Conservation (phyloP, 2,113 vertebrate species). For the Amblyopsis rosae region DNA sequence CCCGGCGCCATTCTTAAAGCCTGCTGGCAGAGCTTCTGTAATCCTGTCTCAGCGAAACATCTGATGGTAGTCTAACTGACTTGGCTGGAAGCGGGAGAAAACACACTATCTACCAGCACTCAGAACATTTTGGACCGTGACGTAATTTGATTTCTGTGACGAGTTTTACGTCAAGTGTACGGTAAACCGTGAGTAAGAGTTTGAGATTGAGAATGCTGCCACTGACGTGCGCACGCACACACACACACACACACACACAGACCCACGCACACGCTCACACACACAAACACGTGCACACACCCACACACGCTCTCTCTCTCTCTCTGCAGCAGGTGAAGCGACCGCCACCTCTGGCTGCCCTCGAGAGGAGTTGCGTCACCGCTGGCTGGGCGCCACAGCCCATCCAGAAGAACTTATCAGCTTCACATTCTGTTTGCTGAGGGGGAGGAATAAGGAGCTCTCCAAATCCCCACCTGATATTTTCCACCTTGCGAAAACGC, state of each 20-base stretch:
- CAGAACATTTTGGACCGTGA: too few relatives aligned
- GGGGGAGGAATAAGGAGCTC: conserved; percentile 30
- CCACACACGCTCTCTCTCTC: background rate
- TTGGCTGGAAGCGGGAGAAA: too few relatives aligned
- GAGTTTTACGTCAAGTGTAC: too few relatives aligned
- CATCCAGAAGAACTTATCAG: conserved; percentile 55
- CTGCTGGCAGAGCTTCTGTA: too few relatives aligned
- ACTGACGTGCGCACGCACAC: conserved; percentile 28
- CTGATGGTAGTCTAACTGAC: too few relatives aligned
- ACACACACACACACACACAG: conserved; percentile 12
- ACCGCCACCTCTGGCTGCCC: conserved; percentile 55
- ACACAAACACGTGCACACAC: background rate
- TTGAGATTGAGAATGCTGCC: background rate
- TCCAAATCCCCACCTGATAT: conserved; percentile 63
- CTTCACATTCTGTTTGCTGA: conserved; percentile 55
- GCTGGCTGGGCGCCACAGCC: conserved; percentile 47
- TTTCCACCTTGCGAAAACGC: conserved; percentile 60
- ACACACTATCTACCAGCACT: too few relatives aligned
- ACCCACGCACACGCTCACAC: conserved; percentile 1
- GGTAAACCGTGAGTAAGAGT: too few relatives aligned
- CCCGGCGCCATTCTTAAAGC: too few relatives aligned
- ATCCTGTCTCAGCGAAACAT: too few relatives aligned
- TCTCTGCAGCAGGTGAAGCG: conserved; percentile 27
- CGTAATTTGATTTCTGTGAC: too few relatives aligned
- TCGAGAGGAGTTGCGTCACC: conserved; percentile 36